A percentile compares a stretch with the other conserved stretches of the same genome.
Conservation (phyloP, 2,113 vertebrate species). For the Prolemur simus region DNA sequence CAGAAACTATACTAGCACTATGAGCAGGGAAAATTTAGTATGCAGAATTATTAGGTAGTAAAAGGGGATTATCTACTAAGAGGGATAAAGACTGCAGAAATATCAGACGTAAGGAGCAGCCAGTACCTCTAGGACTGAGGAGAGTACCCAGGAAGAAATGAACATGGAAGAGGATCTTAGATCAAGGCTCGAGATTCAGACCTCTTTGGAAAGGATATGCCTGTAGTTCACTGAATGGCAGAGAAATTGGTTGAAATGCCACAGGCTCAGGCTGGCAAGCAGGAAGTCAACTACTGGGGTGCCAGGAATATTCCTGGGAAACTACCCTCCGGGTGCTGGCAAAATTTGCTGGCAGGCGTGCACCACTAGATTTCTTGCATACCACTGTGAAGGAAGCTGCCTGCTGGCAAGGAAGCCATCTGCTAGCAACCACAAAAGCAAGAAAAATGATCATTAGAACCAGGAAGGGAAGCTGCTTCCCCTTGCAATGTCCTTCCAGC, state of each 20-base stretch:
- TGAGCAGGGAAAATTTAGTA: neutral
- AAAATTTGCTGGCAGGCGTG: neutral
- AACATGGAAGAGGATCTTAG: neutral
- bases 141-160: neutral
- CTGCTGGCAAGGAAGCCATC: neutral
- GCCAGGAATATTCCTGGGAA: neutral
- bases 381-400: neutral
- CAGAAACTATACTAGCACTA: neutral
- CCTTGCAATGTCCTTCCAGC: neutral
- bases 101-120: neutral
- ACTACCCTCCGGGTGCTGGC: neutral
- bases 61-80: neutral
- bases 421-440: neutral
- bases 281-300: neutral
- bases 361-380: neutral
- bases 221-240: neutral
- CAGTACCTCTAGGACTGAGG: neutral
- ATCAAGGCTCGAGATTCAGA: neutral
- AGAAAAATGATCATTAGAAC: neutral
- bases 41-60: neutral
- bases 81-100: neutral
- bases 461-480: neutral
- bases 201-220: neutral
- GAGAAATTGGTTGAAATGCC: neutral
- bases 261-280: neutral